phyloP scores from a whole-genome alignment of 2,797 vertebrate species.

The Oophaga sylvatica region DNA sequence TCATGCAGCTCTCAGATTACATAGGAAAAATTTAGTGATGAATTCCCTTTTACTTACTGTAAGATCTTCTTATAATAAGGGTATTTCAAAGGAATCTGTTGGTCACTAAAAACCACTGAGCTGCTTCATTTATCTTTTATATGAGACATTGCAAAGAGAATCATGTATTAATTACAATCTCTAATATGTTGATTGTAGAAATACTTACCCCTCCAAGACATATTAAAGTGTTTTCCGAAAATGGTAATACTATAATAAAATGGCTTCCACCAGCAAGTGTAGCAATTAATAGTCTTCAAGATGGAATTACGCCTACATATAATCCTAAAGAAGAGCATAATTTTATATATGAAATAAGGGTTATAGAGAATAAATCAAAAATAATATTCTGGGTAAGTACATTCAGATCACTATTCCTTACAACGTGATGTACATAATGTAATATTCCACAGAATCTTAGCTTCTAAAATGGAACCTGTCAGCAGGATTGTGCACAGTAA shows the following conservation, averaged over 20 bases:
- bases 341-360: conserved; percentile 70
- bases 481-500: too few relatives aligned
- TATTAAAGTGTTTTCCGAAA: conserved; percentile 63
- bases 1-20: too few relatives aligned
- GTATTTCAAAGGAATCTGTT: too few relatives aligned
- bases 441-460: too few relatives aligned
- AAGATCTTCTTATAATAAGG: too few relatives aligned
- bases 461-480: too few relatives aligned
- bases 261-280: conserved; percentile 68
- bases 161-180: not conserved
- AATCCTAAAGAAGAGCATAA: not conserved
- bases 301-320: not conserved
- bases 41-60: too few relatives aligned
- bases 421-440: not conserved
- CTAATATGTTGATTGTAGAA: conserved; percentile 61
- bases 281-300: conserved; percentile 30
- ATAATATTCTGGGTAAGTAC: conserved; percentile 5
- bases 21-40: too few relatives aligned
- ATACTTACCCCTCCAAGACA: conserved; percentile 68
- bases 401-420: not conserved
- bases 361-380: conserved; percentile 60
- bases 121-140: not conserved
- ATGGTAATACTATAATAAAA: conserved; percentile 64
- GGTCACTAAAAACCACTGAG: not conserved
- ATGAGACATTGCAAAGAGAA: not conserved